Base-by-base conservation (phyloP, 1,140 invertebrate genomes). In the Myzus persicae region DNA sequence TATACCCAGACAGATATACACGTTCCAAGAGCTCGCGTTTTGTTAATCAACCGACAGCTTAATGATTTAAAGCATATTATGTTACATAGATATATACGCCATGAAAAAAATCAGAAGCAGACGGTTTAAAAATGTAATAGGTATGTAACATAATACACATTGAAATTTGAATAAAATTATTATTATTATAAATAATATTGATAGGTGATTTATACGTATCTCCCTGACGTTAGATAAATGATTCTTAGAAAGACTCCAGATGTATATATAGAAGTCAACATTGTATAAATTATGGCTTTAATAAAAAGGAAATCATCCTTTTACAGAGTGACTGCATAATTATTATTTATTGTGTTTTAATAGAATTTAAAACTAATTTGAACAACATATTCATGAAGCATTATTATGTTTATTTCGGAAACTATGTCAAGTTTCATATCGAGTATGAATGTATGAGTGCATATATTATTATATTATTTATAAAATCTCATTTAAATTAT, bases 341-440 rank as follows among this genome's bases (percentile, higher is more conserved):
- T n/a, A n/a, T n/a, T 82, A 40, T 40, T 87, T n/a, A 46, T 40
- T 85, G 26, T 31, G 31, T n/a, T 67, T n/a, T n/a, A n/a, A 67
- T 67, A 67, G 31, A 67, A 48, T 48, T 88, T 24, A 48, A 36
- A 38, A 88, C 20, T n/a, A 31, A n/a, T n/a, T n/a, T 46, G 14
- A 46, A 88, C n/a, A 36, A 36, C 48, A 88, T 88, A 88, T 48
- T 48, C 85, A 88, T 48, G 44, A 88, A 88, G 31, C 44, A 36
- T 87, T 87, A 46, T 67, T 42, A 84, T 85, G 11, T 88, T 44
- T 88, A 36, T 36, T 48, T 88, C 44, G n/a, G 44, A n/a, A 88
- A 88, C 85, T 88, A 88, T 48, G 85, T 88, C 85, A 48, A 88
- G 85, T 88, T 48, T 2, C 31, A n/a, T 24, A 87, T 87, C 36